These are phyloP conservation scores for Colostygia pectinataria DNA, from an alignment of 2,888 invertebrate genomes.

Conservation along the genomic window DNA sequence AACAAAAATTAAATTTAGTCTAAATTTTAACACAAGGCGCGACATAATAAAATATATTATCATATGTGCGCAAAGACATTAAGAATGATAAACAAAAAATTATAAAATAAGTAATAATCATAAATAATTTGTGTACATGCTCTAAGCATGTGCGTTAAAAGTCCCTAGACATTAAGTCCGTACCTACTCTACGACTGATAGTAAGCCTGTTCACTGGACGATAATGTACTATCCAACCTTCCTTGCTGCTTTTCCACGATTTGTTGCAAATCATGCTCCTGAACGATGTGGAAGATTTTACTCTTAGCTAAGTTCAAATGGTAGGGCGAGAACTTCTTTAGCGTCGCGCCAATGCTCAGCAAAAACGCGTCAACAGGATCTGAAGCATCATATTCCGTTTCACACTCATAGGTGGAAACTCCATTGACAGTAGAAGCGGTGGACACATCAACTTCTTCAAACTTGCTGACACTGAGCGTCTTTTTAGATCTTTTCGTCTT, in stretches of 20 bases:
- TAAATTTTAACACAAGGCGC: too few relatives aligned
- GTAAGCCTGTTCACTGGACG: slow-evolving; percentile 37
- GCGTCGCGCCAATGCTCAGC: slow-evolving; percentile 67
- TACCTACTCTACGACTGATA: slow-evolving; percentile 25
- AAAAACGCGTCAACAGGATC: slow-evolving; percentile 73
- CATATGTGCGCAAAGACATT: too few relatives aligned
- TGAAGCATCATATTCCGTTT: slow-evolving; percentile 54
- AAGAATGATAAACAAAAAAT: too few relatives aligned
- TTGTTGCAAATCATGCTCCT: slow-evolving; percentile 74
- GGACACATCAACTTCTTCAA: slow-evolving; percentile 37
- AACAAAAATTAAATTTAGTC: too few relatives aligned
- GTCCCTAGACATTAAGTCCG: neutral
- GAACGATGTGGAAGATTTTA: slow-evolving; percentile 73
- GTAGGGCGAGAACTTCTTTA: slow-evolving; percentile 71
- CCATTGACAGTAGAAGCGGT: slow-evolving; percentile 42
- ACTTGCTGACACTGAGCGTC: slow-evolving; percentile 38
- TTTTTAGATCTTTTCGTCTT: slow-evolving; percentile 39
- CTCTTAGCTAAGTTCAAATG: slow-evolving; percentile 74
- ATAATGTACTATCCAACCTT: slow-evolving; percentile 47
- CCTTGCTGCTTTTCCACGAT: slow-evolving; percentile 60
- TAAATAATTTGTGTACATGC: too few relatives aligned
- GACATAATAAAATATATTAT: too few relatives aligned
- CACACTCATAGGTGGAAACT: slow-evolving; percentile 11
- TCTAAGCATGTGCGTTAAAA: neutral
- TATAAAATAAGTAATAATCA: too few relatives aligned